phyloP scores from a whole-genome alignment of 2,797 vertebrate species.

The Hylomyscus alleni region DNA sequence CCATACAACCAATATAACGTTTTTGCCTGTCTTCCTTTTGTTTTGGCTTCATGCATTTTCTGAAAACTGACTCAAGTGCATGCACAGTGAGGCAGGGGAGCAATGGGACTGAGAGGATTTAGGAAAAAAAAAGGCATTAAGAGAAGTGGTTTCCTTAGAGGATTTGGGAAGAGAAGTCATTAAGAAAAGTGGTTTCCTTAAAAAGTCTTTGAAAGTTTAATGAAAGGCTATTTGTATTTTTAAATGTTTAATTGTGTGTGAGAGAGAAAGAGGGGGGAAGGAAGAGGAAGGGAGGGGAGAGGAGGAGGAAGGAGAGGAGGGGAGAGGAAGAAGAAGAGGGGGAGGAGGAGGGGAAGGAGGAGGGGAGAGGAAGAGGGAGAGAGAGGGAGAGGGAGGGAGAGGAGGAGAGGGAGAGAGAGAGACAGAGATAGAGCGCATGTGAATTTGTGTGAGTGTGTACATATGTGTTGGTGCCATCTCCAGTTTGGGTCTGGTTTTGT shows the following conservation, averaged over 20 bases:
- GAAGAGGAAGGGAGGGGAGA: no score
- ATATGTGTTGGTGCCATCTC: background rate
- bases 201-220: conserved; percentile 30
- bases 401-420: no score
- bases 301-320: no score
- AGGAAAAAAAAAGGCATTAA: conserved; percentile 3
- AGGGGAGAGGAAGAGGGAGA: no score
- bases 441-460: background rate
- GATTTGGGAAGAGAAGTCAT: background rate
- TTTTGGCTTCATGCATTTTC: background rate
- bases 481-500: background rate
- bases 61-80: background rate
- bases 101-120: background rate
- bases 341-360: no score
- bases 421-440: background rate
- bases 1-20: background rate
- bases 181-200: background rate
- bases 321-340: no score
- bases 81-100: background rate
- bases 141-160: background rate
- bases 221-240: conserved; percentile 28
- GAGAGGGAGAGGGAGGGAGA: no score
- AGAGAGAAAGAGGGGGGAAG: no score
- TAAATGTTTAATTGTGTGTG: background rate
- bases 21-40: background rate